Percentiles rank a stretch among this genome's conserved stretches.
Conservation (phyloP, 2,888 invertebrate species). For the Microctonus brassicae region DNA sequence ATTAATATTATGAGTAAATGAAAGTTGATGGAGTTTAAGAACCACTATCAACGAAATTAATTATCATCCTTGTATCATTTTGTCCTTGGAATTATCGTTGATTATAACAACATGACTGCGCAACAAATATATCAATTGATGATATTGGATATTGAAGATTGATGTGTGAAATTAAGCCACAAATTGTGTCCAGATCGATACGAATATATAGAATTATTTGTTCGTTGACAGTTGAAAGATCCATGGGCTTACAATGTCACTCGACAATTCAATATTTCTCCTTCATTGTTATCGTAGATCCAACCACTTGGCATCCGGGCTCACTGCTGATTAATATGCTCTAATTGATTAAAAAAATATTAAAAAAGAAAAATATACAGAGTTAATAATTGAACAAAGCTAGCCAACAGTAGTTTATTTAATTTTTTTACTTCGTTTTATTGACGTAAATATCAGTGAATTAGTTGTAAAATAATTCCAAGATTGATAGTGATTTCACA, state of each 20-base stretch:
- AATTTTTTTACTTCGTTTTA: neutral
- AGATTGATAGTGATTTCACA: neutral
- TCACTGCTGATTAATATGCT: neutral
- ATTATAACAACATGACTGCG: slow-evolving; percentile 29
- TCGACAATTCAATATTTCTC: neutral
- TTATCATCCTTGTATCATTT: too few relatives aligned
- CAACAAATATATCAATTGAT: neutral
- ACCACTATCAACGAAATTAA: too few relatives aligned
- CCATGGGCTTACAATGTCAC: neutral
- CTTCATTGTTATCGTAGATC: neutral
- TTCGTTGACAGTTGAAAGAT: neutral
- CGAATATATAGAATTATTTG: neutral
- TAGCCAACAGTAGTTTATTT: neutral
- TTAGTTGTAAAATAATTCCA: neutral
- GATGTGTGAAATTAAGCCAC: neutral
- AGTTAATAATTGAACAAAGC: neutral
- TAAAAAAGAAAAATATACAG: neutral
- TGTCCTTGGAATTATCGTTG: slow-evolving; percentile 30
- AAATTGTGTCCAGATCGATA: neutral
- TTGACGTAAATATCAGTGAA: neutral
- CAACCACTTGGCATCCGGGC: neutral
- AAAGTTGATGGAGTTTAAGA: too few relatives aligned
- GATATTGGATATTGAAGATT: neutral
- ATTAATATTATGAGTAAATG: too few relatives aligned
- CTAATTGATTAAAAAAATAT: neutral